Evolutionary conservation across 1,140 invertebrate genomes (phyloP), one percentile per base, ranked within the genome.

Genomic region (Rhagoletis pomonella): DNA sequence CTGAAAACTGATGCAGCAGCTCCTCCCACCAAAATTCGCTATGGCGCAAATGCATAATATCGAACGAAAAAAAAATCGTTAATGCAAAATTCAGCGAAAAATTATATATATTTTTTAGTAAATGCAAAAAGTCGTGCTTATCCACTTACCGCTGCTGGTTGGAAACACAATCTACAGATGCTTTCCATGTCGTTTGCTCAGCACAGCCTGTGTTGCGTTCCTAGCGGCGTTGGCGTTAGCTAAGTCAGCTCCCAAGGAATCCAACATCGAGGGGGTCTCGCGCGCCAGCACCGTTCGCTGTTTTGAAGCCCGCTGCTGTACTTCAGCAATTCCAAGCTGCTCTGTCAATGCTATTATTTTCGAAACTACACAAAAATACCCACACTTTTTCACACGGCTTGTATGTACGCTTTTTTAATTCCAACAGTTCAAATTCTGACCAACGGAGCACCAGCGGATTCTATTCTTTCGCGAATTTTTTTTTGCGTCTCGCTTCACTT

Each of bases 111-210:
- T 19, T 81, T 64, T 9, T 84, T 2, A 84, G 1, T 29, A 87
- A 62, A 85, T 64, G 50, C 50, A 67, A 10, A 29, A 67, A 12
- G 39, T 9, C 64, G 69, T 42, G 50, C 47, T 87, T 87, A 73
- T 60, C 59, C 50, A 90, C 91, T 91, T 90, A 93, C 92, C 91
- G 92, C 90, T 90, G 92, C 92, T 90, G 92, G 91, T 89, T 93
- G 92, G 89, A 92, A 93, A 85, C 92, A 93, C 88, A 93, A 90
- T 90, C 92, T 93, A 91, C 92, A 93, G 89, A 93, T 93, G 88
- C 91, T 93, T 90, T 93, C 92, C 92, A 93, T 93, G 91, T 88
- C 90, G 89, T 88, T 89, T 87, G 47, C n/a, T 81, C 73, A 19
- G 14, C 88, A 19, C 10, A n/a, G 47, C 47, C 39, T 50, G n/a